A percentile compares a stretch with the other conserved stretches of the same genome.
phyloP scores from a whole-genome alignment of 1,140 invertebrate genomes.

The Diachasma alloeum region DNA sequence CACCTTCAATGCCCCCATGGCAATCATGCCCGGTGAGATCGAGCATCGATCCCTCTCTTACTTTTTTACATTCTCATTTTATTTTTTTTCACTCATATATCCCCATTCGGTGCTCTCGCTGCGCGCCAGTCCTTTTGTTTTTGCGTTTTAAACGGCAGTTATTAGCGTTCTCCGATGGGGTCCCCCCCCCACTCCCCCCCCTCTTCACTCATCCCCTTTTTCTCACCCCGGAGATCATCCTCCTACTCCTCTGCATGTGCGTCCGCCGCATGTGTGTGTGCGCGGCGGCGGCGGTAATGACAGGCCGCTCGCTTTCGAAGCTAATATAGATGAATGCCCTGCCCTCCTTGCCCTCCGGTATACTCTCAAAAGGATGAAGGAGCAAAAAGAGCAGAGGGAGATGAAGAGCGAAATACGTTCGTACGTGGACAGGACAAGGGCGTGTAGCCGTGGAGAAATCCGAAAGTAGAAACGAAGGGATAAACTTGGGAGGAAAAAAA shows the following conservation, averaged over 20 bases:
- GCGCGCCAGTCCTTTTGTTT: conserved; percentile 52
- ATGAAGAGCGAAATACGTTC: conserved; percentile 4
- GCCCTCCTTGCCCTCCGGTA: conserved; percentile 61
- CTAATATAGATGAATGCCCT: conserved; percentile 68
- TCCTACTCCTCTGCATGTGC: neutral
- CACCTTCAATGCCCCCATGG: neutral
- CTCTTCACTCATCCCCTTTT: conserved; percentile 33
- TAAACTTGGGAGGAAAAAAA: neutral
- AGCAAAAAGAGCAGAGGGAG: conserved; percentile 11
- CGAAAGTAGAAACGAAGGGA: neutral
- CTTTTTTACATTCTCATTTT: conserved; percentile 22
- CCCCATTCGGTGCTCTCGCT: neutral
- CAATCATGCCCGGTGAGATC: conserved; percentile 12
- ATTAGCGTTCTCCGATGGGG: conserved; percentile 46
- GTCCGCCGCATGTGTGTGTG: conserved; percentile 31
- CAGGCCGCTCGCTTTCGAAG: conserved; percentile 66
- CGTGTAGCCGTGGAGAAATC: neutral
- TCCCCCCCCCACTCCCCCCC: conserved; percentile 25
- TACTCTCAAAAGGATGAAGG: conserved; percentile 9
- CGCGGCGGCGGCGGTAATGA: conserved; percentile 64
- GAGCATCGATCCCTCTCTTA: conserved; percentile 8
- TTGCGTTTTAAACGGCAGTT: conserved; percentile 59
- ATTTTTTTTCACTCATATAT: conserved; percentile 12
- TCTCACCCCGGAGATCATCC: conserved; percentile 25
- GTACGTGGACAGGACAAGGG: conserved; percentile 21